phyloP scores from a whole-genome alignment of 2,113 vertebrate species.

The Paradoxurus hermaphroditus region DNA sequence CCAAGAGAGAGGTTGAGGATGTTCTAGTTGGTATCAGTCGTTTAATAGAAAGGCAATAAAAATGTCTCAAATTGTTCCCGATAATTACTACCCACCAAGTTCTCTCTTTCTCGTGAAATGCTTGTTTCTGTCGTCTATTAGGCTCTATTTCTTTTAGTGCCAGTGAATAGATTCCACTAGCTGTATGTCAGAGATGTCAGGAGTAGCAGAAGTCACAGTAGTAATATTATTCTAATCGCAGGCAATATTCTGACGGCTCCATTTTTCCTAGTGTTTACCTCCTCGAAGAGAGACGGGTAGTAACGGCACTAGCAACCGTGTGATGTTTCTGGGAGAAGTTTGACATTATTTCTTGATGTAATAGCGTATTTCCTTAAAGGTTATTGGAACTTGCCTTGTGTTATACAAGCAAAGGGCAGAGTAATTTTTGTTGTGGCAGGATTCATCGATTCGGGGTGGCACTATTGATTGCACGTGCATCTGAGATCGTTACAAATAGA shows the following conservation, averaged over 20 bases:
- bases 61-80: constrained; percentile 4
- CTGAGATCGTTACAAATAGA: constrained; percentile 34
- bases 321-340: neutral
- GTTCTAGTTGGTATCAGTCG: neutral
- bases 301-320: neutral
- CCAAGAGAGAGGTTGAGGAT: neutral
- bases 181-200: neutral
- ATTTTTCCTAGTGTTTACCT: neutral
- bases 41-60: constrained; percentile 28
- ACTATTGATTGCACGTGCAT: constrained; percentile 19
- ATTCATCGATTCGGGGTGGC: constrained; percentile 41
- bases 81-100: neutral
- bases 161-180: neutral
- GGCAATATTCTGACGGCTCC: neutral
- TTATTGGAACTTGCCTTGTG: constrained; percentile 33
- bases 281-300: neutral
- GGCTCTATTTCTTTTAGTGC: neutral
- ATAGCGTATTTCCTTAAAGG: constrained; percentile 39
- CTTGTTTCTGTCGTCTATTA: neutral
- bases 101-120: neutral
- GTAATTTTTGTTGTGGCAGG: constrained; percentile 35
- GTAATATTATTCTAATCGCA: neutral
- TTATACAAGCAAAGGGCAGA: constrained; percentile 44
- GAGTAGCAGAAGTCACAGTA: neutral
- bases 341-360: constrained; percentile 51